These are phyloP conservation scores for Calephelis perditalis DNA, from an alignment of 2,888 invertebrate species.

Conservation along the genomic window DNA sequence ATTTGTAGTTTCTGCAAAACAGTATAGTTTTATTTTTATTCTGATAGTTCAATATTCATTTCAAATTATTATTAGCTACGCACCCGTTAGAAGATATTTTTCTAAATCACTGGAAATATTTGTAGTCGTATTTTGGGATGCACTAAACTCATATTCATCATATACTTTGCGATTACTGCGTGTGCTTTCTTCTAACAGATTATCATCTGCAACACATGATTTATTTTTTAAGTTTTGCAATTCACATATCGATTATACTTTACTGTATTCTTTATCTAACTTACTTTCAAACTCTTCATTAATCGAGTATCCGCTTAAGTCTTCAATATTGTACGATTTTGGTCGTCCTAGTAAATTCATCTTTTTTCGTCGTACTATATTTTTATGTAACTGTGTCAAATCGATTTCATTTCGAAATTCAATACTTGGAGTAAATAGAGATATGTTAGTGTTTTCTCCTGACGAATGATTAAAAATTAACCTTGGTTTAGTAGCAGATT, in stretches of 20 bases:
- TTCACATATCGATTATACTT: slow-evolving; percentile 16
- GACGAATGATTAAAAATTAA: slow-evolving; percentile 34
- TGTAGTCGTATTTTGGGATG: neutral
- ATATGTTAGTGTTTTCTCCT: neutral
- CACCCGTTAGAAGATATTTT: slow-evolving; percentile 17
- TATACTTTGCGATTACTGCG: slow-evolving; percentile 40
- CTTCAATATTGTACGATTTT: slow-evolving; percentile 53
- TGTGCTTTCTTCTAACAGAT: slow-evolving; percentile 28
- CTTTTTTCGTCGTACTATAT: slow-evolving; percentile 30
- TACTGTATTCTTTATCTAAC: slow-evolving; percentile 33
- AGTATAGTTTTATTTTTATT: neutral
- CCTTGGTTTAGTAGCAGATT: slow-evolving; percentile 42
- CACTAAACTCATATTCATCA: slow-evolving; percentile 40
- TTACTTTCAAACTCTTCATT: slow-evolving; percentile 44
- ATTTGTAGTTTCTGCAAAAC: neutral
- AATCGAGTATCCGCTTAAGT: slow-evolving; percentile 37
- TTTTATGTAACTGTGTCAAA: slow-evolving; percentile 24
- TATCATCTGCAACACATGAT: slow-evolving; percentile 50
- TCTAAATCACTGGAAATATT: neutral
- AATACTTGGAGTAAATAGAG: neutral
- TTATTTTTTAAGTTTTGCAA: slow-evolving; percentile 20
- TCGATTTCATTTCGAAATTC: neutral
- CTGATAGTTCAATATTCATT: neutral
- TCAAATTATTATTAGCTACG: slow-evolving; percentile 9
- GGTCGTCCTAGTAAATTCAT: slow-evolving; percentile 47